Evolutionary conservation across 2,113 vertebrate genomes (phyloP).

Genomic region (Steatornis caripensis): DNA sequence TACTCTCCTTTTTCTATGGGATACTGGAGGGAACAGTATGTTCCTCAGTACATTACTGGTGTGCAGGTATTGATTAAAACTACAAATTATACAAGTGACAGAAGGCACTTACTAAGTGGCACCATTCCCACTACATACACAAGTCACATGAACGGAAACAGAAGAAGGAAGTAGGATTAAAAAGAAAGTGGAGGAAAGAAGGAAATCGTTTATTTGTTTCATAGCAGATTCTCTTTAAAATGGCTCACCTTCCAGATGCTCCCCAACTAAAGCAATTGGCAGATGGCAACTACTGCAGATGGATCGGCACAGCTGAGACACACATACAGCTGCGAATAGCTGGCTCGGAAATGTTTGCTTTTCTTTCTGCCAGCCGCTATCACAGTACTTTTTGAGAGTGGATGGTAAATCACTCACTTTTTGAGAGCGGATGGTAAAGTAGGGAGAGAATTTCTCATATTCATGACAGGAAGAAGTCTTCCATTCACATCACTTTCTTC

Average conservation of each 20-base stretch:
- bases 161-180: background rate
- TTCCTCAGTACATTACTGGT: background rate
- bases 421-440: background rate
- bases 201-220: background rate
- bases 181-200: background rate
- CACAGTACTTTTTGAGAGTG: background rate
- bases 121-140: background rate
- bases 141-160: background rate
- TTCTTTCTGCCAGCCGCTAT: background rate
- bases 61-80: background rate
- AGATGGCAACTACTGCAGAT: conserved; percentile 47
- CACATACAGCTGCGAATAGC: conserved; percentile 18
- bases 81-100: background rate
- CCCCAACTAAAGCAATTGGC: conserved; percentile 29
- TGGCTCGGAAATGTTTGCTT: conserved; percentile 25
- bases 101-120: background rate
- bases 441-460: conserved; percentile 24
- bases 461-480: background rate
- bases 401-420: background rate
- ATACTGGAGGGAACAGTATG: background rate
- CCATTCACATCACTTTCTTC: background rate
- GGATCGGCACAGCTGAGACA: conserved; percentile 50
- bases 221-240: background rate
- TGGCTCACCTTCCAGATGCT: conserved; percentile 58
- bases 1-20: background rate